Evolutionary conservation across 1,140 invertebrate species (phyloP), one percentile per base, ranked within the genome.

Genomic region (Drosophila tani): DNA sequence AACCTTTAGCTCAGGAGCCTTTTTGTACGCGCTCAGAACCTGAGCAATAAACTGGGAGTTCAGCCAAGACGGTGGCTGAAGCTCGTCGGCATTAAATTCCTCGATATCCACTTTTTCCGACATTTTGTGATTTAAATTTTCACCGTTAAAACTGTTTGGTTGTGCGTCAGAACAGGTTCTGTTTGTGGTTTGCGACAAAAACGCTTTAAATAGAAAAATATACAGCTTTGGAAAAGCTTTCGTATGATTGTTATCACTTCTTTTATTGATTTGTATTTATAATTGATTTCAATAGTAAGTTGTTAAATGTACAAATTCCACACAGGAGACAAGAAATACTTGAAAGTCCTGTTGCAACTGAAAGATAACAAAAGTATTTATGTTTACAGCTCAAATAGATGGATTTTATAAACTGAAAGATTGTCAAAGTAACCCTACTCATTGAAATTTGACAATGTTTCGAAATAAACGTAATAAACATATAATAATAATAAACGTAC

Each of bases 11-110:
- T 58, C 46, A 8, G 62, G 14, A 8, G 46, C 12, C 19, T 75
- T 71, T 21, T 81, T 60, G 32, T 68, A 57, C 17, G 63, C n/a
- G 0, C 46, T 63, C 12, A 91, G 41, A 38, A 79, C 73, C 15
- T 64, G 57, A 12, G 41, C 40, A 3, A 91, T 69, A 35, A 87
- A 87, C 9, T 74, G 27, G 9, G 56, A 41, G 32, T 85, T 73
- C 0, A 88, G 38, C 87, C 87, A 91, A 2, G 8, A 12, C 0
- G 84, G 87, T 1, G 79, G 41, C 21, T 58, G 58, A 27, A 91
- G 59, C 50, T 91, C 88, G 47, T 91, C 85, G 0, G 69, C 47
- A 47, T 91, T 91, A 24, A 58, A 90, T n/a, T 78, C 74, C n/a
- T 29, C 27, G 1, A 21, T 35, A 19, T 35, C 15, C 15, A 11